These are phyloP conservation scores for Pagetopsis macropterus DNA, from an alignment of 2,797 vertebrate genomes.

Conservation along the genomic window DNA sequence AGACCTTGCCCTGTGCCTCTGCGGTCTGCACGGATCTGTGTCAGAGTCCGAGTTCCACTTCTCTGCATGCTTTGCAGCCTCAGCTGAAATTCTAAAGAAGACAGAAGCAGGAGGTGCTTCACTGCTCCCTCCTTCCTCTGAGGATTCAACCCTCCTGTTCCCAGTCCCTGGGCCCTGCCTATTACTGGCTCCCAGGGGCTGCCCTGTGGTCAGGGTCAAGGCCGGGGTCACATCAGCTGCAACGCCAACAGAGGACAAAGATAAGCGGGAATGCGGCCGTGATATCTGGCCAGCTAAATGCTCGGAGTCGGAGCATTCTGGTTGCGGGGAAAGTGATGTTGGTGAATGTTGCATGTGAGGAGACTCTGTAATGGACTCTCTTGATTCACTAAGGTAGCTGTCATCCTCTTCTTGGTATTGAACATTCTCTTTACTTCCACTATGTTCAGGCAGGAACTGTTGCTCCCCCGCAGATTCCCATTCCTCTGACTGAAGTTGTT, in stretches of 20 bases:
- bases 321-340: constrained; percentile 74
- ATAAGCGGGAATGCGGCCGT: constrained; percentile 66
- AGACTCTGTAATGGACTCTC: constrained; percentile 44
- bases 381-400: constrained; percentile 52
- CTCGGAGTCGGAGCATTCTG: constrained; percentile 29
- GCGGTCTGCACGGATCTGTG: constrained; percentile 88
- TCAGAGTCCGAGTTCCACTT: constrained; percentile 84
- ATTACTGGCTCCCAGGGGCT: constrained; percentile 54
- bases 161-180: constrained; percentile 55
- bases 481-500: constrained; percentile 45
- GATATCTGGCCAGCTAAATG: constrained; percentile 59
- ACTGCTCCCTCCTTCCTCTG: constrained; percentile 87
- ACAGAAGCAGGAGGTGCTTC: constrained; percentile 91
- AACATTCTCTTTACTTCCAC: constrained; percentile 60
- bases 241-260: constrained; percentile 60
- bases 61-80: constrained; percentile 89
- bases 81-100: constrained; percentile 92
- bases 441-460: constrained; percentile 70
- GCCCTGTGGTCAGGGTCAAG: constrained; percentile 63
- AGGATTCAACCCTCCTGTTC: constrained; percentile 87
- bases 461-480: constrained; percentile 78
- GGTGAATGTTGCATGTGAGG: constrained; percentile 38
- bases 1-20: constrained; percentile 88
- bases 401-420: constrained; percentile 49
- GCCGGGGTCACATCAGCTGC: constrained; percentile 65